A percentile compares a stretch with the other conserved stretches of the same genome.
These are phyloP conservation scores for Troides helena DNA, from an alignment of 2,888 invertebrate species.

Conservation along the genomic window DNA sequence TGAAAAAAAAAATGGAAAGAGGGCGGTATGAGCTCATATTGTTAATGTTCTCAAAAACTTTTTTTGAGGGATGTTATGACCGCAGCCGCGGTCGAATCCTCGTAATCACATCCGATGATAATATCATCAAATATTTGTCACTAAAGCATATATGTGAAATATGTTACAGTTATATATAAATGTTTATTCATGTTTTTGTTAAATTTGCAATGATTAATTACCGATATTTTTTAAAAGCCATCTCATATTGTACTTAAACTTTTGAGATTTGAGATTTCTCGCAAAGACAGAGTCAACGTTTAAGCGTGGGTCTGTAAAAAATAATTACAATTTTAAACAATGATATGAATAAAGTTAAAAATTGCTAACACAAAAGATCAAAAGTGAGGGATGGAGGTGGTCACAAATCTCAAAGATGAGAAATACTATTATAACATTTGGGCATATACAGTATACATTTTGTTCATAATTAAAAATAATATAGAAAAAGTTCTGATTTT, in stretches of 20 bases:
- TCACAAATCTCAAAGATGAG: too few species aligned
- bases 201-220: background rate
- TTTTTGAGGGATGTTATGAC: background rate
- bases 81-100: background rate
- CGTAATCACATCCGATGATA: background rate
- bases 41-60: background rate
- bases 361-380: too few species aligned
- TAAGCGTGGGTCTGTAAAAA: too few species aligned
- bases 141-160: background rate
- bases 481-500: background rate
- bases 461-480: background rate
- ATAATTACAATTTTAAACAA: too few species aligned
- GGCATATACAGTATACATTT: too few species aligned
- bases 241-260: too few species aligned
- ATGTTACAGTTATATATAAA: background rate
- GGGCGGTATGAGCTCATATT: background rate
- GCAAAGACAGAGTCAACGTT: too few species aligned
- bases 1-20: slow-evolving; percentile 13
- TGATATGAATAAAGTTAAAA: too few species aligned
- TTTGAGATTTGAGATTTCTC: too few species aligned
- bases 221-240: too few species aligned
- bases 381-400: too few species aligned
- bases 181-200: background rate
- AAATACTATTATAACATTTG: too few species aligned
- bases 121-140: background rate